Conservation (phyloP, 2,113 vertebrate species). For the Sphyrna mokarran region DNA sequence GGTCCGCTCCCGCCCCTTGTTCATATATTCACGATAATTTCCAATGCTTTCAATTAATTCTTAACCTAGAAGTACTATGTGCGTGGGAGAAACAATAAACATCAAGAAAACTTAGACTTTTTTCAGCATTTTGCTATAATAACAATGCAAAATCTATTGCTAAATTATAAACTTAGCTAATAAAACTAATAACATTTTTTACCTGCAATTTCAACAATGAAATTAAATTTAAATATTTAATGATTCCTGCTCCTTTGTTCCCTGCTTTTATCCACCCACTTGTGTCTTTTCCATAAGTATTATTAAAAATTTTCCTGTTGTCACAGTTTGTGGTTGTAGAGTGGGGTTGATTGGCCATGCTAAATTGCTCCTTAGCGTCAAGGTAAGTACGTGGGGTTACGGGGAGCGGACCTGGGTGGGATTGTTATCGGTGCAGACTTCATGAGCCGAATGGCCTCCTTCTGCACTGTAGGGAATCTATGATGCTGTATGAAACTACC, state of each 20-base stretch:
- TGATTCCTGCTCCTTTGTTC: background rate
- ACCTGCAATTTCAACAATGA: background rate
- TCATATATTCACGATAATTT: background rate
- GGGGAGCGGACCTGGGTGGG: too few relatives aligned
- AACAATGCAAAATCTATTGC: background rate
- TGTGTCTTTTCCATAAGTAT: background rate
- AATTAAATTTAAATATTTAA: background rate
- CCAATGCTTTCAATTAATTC: background rate
- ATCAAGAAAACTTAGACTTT: background rate
- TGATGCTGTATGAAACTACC: background rate
- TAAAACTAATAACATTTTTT: background rate
- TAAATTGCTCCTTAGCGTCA: too few relatives aligned
- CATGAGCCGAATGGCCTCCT: too few relatives aligned
- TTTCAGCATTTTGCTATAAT: background rate
- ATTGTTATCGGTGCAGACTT: too few relatives aligned
- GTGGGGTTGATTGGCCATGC: too few relatives aligned
- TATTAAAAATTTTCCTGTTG: conserved; percentile 7
- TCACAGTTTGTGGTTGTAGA: background rate
- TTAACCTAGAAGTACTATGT: background rate
- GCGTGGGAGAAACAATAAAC: background rate
- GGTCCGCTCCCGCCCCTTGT: too few relatives aligned
- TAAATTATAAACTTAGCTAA: background rate
- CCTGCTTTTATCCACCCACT: background rate
- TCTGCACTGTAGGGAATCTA: too few relatives aligned
- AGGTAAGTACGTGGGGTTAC: too few relatives aligned